These are phyloP conservation scores for Sebastes vulpes DNA, from an alignment of 2,797 vertebrate species.

Conservation along the genomic window DNA sequence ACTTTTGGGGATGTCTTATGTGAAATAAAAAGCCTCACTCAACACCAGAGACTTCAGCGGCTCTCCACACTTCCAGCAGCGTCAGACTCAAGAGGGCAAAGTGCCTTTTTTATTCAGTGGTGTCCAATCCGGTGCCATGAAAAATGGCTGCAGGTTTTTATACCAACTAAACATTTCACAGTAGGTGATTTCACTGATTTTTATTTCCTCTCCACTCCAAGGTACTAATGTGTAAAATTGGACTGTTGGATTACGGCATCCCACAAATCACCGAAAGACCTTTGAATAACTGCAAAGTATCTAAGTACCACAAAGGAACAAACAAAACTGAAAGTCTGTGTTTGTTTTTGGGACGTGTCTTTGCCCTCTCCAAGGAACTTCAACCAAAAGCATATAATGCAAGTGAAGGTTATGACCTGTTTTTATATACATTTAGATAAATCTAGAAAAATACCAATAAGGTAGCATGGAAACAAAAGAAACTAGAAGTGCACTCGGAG, in stretches of 20 bases:
- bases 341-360: background rate
- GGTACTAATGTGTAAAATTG: background rate
- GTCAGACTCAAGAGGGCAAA: background rate
- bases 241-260: background rate
- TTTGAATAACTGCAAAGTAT: background rate
- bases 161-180: background rate
- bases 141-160: background rate
- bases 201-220: background rate
- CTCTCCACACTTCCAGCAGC: background rate
- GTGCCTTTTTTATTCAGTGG: background rate
- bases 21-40: background rate
- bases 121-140: background rate
- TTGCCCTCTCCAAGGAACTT: background rate
- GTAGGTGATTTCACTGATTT: background rate
- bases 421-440: background rate
- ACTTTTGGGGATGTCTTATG: background rate
- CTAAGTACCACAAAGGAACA: background rate
- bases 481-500: too few relatives aligned
- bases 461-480: too few relatives aligned
- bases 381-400: background rate
- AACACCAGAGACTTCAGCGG: background rate
- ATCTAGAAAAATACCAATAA: accelerated
- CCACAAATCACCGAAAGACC: background rate
- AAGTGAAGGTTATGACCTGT: background rate
- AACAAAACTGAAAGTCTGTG: background rate